Conservation (phyloP, 2,113 vertebrate species). For the Corythornis vintsioides region DNA sequence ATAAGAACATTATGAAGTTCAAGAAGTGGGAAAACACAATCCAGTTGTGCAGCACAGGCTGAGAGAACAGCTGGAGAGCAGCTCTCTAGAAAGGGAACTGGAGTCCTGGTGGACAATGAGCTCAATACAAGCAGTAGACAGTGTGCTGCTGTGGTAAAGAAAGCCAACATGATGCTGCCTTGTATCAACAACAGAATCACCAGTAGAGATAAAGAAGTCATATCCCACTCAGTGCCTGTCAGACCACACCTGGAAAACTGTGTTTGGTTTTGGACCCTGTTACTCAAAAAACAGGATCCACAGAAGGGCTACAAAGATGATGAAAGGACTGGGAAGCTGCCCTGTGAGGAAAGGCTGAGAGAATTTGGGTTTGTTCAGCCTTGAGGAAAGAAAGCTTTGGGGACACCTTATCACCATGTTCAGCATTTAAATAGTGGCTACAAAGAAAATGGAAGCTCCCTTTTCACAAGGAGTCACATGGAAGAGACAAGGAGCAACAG, state of each 20-base stretch:
- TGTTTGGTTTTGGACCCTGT: background rate
- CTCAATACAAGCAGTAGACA: background rate
- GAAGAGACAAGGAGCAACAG: background rate
- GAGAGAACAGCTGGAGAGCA: background rate
- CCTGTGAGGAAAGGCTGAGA: background rate
- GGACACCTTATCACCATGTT: background rate
- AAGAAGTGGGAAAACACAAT: background rate
- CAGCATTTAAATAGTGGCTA: background rate
- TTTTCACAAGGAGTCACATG: background rate
- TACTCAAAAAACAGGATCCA: background rate
- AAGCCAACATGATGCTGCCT: background rate
- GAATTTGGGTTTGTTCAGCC: background rate
- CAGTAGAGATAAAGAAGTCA: background rate
- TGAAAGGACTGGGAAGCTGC: background rate
- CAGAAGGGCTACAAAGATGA: background rate
- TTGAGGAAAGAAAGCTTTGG: no score
- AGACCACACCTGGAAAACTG: background rate
- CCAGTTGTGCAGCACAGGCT: background rate
- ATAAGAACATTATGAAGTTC: background rate
- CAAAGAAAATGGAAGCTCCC: background rate
- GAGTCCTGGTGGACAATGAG: background rate
- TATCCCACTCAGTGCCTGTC: background rate
- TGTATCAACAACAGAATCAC: background rate
- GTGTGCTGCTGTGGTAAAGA: background rate
- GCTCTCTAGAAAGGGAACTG: background rate